Conservation (phyloP, 2,888 invertebrate species). For the Ophion costatus region DNA sequence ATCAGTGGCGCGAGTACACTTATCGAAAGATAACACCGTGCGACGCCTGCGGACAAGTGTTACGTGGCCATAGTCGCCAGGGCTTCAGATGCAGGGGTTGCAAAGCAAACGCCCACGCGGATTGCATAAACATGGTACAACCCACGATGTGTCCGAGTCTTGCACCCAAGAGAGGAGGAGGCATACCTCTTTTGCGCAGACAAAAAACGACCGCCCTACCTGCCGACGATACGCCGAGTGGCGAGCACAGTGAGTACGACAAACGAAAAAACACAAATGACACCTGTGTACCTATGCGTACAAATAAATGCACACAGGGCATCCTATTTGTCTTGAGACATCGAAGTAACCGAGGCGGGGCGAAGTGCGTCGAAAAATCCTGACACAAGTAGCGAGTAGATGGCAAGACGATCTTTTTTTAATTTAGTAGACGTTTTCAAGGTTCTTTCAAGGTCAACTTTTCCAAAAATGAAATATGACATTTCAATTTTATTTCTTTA, state of each 20-base stretch:
- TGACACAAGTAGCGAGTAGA: too few species aligned
- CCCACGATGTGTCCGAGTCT: conserved; percentile 90
- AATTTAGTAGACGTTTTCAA: too few species aligned
- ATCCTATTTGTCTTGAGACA: too few species aligned
- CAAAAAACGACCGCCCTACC: conserved; percentile 92
- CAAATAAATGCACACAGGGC: too few species aligned
- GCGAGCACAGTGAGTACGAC: conserved; percentile 92
- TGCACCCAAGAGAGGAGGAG: conserved; percentile 78
- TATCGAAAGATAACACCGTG: conserved; percentile 98
- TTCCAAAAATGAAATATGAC: too few species aligned
- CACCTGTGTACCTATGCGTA: too few species aligned
- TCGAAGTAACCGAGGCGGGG: too few species aligned
- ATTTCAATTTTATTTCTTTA: too few species aligned
- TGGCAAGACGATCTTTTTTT: too few species aligned
- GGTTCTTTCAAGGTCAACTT: too few species aligned
- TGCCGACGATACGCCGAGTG: conserved; percentile 86
- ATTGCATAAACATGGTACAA: conserved; percentile 91
- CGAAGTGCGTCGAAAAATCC: too few species aligned
- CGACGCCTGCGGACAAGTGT: conserved; percentile 96
- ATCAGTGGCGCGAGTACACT: conserved; percentile 96
- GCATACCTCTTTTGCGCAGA: conserved; percentile 88
- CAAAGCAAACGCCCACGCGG: conserved; percentile 95
- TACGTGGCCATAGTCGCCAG: conserved; percentile 96
- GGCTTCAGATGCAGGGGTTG: conserved; percentile 95
- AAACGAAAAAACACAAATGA: background rate